phyloP scores from a whole-genome alignment of 1,140 invertebrate genomes.

The Drosophila sturtevanti region DNA sequence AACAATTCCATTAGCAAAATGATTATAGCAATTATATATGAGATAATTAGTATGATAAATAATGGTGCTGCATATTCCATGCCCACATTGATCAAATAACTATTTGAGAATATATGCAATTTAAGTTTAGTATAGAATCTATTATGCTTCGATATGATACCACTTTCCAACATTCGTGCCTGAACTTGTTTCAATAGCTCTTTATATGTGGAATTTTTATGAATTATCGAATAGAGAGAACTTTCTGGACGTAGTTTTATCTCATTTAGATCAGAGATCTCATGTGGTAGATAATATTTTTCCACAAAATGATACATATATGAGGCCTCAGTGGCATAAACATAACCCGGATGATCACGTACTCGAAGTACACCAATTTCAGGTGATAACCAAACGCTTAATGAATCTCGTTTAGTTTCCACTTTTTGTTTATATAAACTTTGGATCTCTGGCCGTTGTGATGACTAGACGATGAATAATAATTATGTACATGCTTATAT shows the following conservation, averaged over 20 bases:
- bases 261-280: constrained; percentile 78
- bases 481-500: too few relatives aligned
- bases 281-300: constrained; percentile 63
- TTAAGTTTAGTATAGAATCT: constrained; percentile 60
- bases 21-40: constrained; percentile 53
- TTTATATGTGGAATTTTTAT: constrained; percentile 65
- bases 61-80: constrained; percentile 77
- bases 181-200: constrained; percentile 56
- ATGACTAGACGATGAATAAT: too few relatives aligned
- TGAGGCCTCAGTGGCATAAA: constrained; percentile 69
- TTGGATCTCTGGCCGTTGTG: constrained; percentile 57
- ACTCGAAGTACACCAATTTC: constrained; percentile 63
- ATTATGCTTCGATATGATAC: constrained; percentile 59
- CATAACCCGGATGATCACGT: constrained; percentile 67
- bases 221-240: constrained; percentile 46
- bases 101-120: constrained; percentile 66
- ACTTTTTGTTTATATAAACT: constrained; percentile 64
- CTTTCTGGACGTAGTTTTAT: constrained; percentile 62
- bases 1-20: constrained; percentile 53
- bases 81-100: constrained; percentile 73
- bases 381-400: constrained; percentile 49
- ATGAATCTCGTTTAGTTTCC: constrained; percentile 42
- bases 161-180: constrained; percentile 63
- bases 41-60: constrained; percentile 51
- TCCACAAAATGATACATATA: constrained; percentile 65